A percentile compares a stretch with the other conserved stretches of the same genome.
These are phyloP conservation scores for Xiphias gladius DNA, from an alignment of 2,113 vertebrate species.

Conservation along the genomic window DNA sequence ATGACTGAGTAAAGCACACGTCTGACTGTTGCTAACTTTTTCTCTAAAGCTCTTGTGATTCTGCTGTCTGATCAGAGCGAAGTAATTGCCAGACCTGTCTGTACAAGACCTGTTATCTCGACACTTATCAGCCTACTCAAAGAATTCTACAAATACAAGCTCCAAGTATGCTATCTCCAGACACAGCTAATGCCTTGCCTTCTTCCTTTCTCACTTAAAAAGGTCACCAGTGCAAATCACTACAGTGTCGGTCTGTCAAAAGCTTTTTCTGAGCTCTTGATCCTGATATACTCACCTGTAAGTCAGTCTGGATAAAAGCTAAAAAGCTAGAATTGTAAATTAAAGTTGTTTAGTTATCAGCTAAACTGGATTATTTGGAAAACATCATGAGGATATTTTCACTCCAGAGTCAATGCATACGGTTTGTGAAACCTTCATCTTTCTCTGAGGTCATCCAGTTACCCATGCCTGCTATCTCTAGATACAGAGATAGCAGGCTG, in stretches of 20 bases:
- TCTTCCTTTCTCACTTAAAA: conserved; percentile 34
- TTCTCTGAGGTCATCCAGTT: background rate
- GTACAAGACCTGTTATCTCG: conserved; percentile 8
- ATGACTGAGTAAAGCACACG: background rate
- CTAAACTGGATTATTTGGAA: background rate
- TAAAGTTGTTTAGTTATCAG: background rate
- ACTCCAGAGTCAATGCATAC: background rate
- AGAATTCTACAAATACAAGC: conserved; percentile 28
- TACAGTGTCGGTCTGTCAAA: background rate
- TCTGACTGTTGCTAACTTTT: background rate
- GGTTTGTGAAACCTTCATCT: background rate
- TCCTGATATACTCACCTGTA: background rate
- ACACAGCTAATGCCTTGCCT: conserved; percentile 19
- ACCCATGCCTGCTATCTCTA: conserved; percentile 3
- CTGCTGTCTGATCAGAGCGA: conserved; percentile 17
- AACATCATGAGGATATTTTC: background rate
- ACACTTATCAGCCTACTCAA: conserved; percentile 30
- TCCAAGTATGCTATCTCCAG: conserved; percentile 1
- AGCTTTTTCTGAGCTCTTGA: background rate
- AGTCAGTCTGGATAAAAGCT: background rate
- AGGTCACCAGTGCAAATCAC: conserved; percentile 30
- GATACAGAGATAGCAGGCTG: conserved; percentile 4
- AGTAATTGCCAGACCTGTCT: conserved; percentile 35
- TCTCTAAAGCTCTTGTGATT: background rate
- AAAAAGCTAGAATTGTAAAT: background rate